Evolutionary conservation across 1,140 invertebrate genomes (phyloP), one percentile per base, ranked within the genome.

Genomic region (Platorchestia sp.): DNA sequence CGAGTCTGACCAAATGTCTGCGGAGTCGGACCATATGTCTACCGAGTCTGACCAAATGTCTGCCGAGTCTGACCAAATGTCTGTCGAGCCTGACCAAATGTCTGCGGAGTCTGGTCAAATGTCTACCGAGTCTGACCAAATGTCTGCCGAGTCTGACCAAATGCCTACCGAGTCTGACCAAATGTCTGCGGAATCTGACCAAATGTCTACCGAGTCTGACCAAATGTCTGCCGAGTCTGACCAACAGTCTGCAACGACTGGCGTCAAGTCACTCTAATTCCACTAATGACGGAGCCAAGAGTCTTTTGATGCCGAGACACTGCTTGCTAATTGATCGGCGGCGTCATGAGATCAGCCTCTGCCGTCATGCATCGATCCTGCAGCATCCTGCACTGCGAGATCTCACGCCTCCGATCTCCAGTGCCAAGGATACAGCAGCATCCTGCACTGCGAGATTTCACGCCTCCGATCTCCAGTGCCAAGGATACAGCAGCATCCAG

Each of bases 251-350:
- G 87, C 41, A 42, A 36, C 22, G 36, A 3, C 87, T 27, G 44
- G 44, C 91, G 44, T 93, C 91, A 93, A 93, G 91, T 47, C 91
- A 47, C 91, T 93, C 44, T 93, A 93, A 93, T 93, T 93, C 91
- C 91, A 93, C 91, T 93, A 93, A 93, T 93, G 91, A 93, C 41
- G 91, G 91, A 22, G 45, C 7, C 44, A 7, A 44, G 45, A 47
- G 19, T 45, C 45, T 47, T 93, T 93, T 93, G 44, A 47, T 47
- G 45, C 14, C 22, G 44, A 93, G 91, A 93, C 91, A 44, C 91
- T 45, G 44, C 91, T 93, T 93, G 45, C 91, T 93, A 93, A 93
- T 93, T 93, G 91, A 93, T 93, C 87, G 91, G 40, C 91, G 91
- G 44, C 91, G 91, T 44, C 91, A 93, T 93, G 91, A 42, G 91